A percentile compares a stretch with the other conserved stretches of the same genome.
phyloP scores from a whole-genome alignment of 1,140 invertebrate species.

The Agrypnia vestita region DNA sequence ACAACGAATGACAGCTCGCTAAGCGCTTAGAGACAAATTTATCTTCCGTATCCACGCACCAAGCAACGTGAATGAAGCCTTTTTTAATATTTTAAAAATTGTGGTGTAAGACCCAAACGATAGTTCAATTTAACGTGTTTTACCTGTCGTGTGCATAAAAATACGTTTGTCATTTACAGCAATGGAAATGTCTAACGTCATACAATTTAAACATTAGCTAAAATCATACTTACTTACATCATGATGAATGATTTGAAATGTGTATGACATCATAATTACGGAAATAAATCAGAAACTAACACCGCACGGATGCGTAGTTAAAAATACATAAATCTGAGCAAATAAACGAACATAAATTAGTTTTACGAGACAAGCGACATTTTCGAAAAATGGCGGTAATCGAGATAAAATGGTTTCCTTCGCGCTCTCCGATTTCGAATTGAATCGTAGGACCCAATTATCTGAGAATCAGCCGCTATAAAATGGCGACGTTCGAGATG shows the following conservation, averaged over 20 bases:
- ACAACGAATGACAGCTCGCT: too few species aligned
- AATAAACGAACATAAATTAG: conserved; percentile 20
- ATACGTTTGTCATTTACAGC: too few species aligned
- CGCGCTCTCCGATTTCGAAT: not conserved
- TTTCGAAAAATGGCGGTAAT: conserved; percentile 10
- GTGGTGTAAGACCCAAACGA: too few species aligned
- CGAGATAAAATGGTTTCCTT: conserved; percentile 7
- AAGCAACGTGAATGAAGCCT: too few species aligned
- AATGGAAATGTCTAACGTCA: too few species aligned
- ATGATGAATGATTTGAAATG: not conserved
- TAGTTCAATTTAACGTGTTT: too few species aligned
- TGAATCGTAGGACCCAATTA: not conserved
- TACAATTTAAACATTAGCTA: too few species aligned
- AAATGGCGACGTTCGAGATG: not conserved
- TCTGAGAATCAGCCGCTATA: not conserved
- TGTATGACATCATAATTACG: not conserved
- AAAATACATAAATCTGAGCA: conserved; percentile 3
- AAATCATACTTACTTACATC: too few species aligned
- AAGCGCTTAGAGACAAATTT: too few species aligned
- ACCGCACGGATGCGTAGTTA: not conserved
- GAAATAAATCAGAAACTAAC: not conserved
- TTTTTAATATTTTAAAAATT: too few species aligned
- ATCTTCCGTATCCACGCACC: too few species aligned
- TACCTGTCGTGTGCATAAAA: too few species aligned
- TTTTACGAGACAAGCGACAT: not conserved